A percentile compares a stretch with the other conserved stretches of the same genome.
These are phyloP conservation scores for Microtus richardsoni DNA, from an alignment of 2,113 vertebrate genomes.

Conservation along the genomic window DNA sequence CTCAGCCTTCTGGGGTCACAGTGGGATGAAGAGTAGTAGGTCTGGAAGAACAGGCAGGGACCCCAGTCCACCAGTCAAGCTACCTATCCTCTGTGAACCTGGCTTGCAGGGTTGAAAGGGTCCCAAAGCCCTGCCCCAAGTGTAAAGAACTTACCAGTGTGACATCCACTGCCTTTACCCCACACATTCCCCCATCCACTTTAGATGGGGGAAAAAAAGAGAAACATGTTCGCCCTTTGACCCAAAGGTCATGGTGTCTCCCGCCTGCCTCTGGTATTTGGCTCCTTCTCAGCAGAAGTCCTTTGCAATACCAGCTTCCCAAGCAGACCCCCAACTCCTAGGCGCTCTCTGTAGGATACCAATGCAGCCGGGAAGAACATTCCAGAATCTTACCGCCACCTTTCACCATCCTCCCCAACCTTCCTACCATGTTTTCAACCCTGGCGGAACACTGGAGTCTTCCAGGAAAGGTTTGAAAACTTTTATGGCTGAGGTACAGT, in stretches of 20 bases:
- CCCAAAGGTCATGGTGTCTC: neutral
- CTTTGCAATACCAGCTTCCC: conserved; percentile 11
- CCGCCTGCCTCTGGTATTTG: neutral
- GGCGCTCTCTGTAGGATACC: neutral
- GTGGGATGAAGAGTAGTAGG: neutral
- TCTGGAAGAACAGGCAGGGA: neutral
- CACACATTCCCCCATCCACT: too few species aligned
- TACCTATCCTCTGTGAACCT: neutral
- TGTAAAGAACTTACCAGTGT: neutral
- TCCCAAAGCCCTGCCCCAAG: neutral
- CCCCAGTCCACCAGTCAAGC: neutral
- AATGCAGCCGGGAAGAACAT: neutral
- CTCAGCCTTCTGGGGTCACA: neutral
- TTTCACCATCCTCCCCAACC: neutral
- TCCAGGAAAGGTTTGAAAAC: neutral
- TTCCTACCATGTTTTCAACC: neutral
- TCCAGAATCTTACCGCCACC: neutral
- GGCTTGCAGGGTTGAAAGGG: neutral
- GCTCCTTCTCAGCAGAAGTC: neutral
- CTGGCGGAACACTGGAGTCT: neutral
- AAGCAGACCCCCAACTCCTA: neutral
- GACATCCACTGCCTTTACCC: neutral
- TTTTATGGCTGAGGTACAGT: neutral
- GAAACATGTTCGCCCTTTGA: neutral
- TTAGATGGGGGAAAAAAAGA: neutral